A percentile compares a stretch with the other conserved stretches of the same genome.
phyloP scores from a whole-genome alignment of 2,113 vertebrate species.

The Elephas maximus region DNA sequence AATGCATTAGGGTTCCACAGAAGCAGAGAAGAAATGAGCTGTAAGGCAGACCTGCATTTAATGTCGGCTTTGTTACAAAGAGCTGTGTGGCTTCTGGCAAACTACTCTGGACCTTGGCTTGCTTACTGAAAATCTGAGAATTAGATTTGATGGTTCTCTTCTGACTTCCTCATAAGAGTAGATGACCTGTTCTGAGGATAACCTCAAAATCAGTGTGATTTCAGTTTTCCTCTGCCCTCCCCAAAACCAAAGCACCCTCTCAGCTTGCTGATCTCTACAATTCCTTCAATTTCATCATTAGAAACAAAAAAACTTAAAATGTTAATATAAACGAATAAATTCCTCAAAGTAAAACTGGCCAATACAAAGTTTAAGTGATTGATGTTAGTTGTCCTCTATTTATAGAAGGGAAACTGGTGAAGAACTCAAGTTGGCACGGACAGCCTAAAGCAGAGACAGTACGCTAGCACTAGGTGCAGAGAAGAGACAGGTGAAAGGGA shows the following conservation, averaged over 20 bases:
- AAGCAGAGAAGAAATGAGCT: slow-evolving; percentile 14
- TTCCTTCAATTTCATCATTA: not conserved
- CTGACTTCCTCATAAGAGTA: not conserved
- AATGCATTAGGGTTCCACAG: not conserved
- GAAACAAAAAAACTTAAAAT: not conserved
- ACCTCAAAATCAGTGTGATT: not conserved
- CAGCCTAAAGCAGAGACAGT: not conserved
- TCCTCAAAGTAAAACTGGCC: not conserved
- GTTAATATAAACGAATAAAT: not conserved
- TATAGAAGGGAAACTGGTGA: not conserved
- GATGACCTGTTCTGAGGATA: not conserved
- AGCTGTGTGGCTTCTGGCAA: not conserved
- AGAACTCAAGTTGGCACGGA: not conserved
- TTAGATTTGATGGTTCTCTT: not conserved
- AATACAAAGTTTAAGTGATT: not conserved
- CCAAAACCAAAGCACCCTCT: not conserved
- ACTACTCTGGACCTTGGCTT: not conserved
- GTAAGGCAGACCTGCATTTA: not conserved
- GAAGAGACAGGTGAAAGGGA: not conserved
- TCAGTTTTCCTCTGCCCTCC: not conserved
- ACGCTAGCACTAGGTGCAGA: not conserved
- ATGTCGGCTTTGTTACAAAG: not conserved
- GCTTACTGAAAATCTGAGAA: not conserved
- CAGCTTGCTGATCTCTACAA: not conserved
- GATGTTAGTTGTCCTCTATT: not conserved